Evolutionary conservation across 2,888 invertebrate genomes (phyloP), one percentile per base, ranked within the genome.

Genomic region (Synanthedon andrenaeformis): DNA sequence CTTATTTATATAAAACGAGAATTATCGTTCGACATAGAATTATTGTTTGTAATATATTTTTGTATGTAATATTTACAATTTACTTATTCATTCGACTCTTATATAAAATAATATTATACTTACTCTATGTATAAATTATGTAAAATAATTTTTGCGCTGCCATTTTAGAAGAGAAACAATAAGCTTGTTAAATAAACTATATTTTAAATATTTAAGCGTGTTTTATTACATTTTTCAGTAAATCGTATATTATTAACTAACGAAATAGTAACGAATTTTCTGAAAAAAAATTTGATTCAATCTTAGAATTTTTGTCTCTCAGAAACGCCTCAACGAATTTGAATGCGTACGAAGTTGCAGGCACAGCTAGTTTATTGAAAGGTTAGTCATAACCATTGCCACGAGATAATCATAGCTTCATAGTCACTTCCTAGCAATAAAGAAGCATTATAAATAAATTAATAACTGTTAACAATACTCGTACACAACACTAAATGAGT

Each of bases 1-100:
- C 35, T 35, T 35, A 35, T 35, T 35, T 35, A 10, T 35, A 35
- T 35, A 10, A 35, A 35, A 35, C 35, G 35, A 35, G 35, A 2
- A 35, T 35, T 35, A 35, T 35, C 35, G 10, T 10, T 35, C 8
- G 1, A 2, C 35, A 35, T 35, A 35, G 13, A n/a, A n/a, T n/a
- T 45, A 61, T 59, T 63, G 23, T 49, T 56, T 59, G 55, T 58
- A 59, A 62, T 63, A 65, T 58, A 63, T 62, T 62, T 58, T 56
- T 62, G 69, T 76, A 72, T 72, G 71, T 77, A 75, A 74, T 72
- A 75, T 75, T 75, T 74, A 74, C 70, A 69, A 59, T 57, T 55
- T 57, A 62, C 45, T 52, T 52, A 45, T 53, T 55, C 50, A 28
- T 42, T 28, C 51, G 41, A 42, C n/a, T n/a, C n/a, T n/a, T n/a